phyloP scores from a whole-genome alignment of 2,888 invertebrate genomes.

The Pyralis farinalis region DNA sequence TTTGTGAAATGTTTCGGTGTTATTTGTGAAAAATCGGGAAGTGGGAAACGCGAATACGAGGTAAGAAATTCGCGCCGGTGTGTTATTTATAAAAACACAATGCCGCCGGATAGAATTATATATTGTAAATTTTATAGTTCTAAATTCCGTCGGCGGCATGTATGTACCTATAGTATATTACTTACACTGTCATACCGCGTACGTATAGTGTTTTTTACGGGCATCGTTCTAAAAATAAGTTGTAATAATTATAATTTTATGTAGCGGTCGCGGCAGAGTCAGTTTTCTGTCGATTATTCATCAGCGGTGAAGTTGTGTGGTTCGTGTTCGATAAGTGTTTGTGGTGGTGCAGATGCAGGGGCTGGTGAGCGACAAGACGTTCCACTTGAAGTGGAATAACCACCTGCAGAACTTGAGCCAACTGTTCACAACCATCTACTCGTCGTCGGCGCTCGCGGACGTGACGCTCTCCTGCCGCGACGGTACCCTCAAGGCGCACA shows the following conservation, averaged over 20 bases:
- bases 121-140: slow-evolving; percentile 71
- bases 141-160: slow-evolving; percentile 77
- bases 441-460: slow-evolving; percentile 85
- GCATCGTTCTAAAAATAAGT: slow-evolving; percentile 82
- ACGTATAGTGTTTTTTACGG: slow-evolving; percentile 82
- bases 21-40: slow-evolving; percentile 77
- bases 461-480: slow-evolving; percentile 87
- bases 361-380: slow-evolving; percentile 83
- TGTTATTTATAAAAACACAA: slow-evolving; percentile 53
- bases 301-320: slow-evolving; percentile 63
- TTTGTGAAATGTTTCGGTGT: slow-evolving; percentile 81
- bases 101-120: slow-evolving; percentile 54
- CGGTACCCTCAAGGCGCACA: slow-evolving; percentile 86
- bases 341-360: slow-evolving; percentile 79
- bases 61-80: slow-evolving; percentile 62
- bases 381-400: slow-evolving; percentile 87
- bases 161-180: slow-evolving; percentile 78
- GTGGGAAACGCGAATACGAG: slow-evolving; percentile 69
- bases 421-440: slow-evolving; percentile 85
- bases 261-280: slow-evolving; percentile 76
- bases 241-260: slow-evolving; percentile 82
- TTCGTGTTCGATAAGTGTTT: slow-evolving; percentile 63
- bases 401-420: slow-evolving; percentile 86
- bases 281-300: slow-evolving; percentile 73
- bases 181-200: slow-evolving; percentile 80